Conservation (phyloP, 64 coral and sea anemone genomes). For the Stichodactyla helianthus region DNA sequence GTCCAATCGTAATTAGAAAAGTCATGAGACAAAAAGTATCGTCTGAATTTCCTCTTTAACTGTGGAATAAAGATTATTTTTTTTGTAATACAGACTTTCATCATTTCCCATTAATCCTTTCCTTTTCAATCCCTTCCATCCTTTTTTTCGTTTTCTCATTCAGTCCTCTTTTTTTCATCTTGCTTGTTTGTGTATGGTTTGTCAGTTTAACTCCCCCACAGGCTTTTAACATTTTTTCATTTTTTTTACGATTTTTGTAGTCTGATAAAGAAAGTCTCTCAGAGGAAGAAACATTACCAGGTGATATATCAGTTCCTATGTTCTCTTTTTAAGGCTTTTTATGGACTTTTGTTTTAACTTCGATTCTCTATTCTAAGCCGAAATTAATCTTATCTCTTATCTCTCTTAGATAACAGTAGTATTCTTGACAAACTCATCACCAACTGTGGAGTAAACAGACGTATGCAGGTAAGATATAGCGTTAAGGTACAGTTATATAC, state of each 20-base stretch:
- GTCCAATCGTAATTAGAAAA: too few species aligned
- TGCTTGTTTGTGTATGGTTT: not conserved
- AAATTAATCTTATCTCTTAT: not conserved
- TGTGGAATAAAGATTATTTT: too few species aligned
- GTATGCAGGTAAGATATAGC: conserved; percentile 72
- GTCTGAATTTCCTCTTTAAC: too few species aligned
- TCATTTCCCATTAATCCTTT: too few species aligned
- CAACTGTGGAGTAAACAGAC: conserved; percentile 79
- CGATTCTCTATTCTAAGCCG: too few species aligned
- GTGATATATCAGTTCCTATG: not conserved
- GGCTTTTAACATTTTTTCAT: not conserved
- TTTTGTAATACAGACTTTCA: too few species aligned
- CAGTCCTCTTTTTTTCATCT: not conserved
- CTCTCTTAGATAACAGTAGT: conserved; percentile 49
- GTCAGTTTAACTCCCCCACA: too few species aligned
- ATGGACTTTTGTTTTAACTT: not conserved
- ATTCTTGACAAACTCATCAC: conserved; percentile 78
- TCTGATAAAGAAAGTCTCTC: conserved; percentile 68
- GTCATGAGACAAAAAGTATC: too few species aligned
- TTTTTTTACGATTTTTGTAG: conserved; percentile 32
- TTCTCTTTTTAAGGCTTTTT: too few species aligned
- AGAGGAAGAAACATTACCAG: conserved; percentile 48
- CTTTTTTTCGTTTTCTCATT: too few species aligned
- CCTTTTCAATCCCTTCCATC: too few species aligned
- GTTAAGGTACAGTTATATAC: too few species aligned